Percentiles rank a stretch among this genome's conserved stretches.
phyloP scores from a whole-genome alignment of 2,797 vertebrate species.

The Chaunax sp. region DNA sequence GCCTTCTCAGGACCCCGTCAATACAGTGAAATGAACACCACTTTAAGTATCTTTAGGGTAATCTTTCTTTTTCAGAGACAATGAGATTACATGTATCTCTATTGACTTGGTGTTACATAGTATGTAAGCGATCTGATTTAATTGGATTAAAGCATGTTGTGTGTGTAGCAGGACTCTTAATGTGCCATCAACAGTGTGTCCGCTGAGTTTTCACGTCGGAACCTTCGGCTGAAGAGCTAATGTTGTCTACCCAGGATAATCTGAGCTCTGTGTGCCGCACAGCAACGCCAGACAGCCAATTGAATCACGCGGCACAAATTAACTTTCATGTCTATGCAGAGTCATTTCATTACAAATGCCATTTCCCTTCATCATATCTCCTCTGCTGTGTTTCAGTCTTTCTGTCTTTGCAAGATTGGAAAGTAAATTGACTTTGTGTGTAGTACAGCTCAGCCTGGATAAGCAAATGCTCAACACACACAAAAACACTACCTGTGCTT shows the following conservation, averaged over 20 bases:
- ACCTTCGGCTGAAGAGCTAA: constrained; percentile 39
- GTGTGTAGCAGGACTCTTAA: constrained; percentile 43
- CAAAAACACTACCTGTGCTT: constrained; percentile 12
- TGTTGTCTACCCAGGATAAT: constrained; percentile 34
- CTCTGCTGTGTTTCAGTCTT: constrained; percentile 40
- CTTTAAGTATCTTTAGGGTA: constrained; percentile 77
- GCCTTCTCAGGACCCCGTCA: constrained; percentile 65
- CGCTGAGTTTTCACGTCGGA: constrained; percentile 49
- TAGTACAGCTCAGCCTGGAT: constrained; percentile 35
- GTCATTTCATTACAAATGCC: constrained; percentile 52
- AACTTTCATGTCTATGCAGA: constrained; percentile 48
- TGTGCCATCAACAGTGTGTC: constrained; percentile 31
- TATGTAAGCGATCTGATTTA: constrained; percentile 80
- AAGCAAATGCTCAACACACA: constrained; percentile 24
- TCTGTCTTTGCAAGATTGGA: constrained; percentile 60
- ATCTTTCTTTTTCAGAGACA: constrained; percentile 76
- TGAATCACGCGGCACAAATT: constrained; percentile 50
- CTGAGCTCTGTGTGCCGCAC: neutral
- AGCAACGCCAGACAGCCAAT: constrained; percentile 15
- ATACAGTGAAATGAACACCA: constrained; percentile 79
- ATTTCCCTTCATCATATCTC: constrained; percentile 56
- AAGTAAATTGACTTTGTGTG: constrained; percentile 60
- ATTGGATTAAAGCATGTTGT: constrained; percentile 77
- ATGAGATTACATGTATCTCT: constrained; percentile 77
- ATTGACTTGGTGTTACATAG: constrained; percentile 74